Conservation (phyloP, 2,797 vertebrate species). For the Carapus acus region DNA sequence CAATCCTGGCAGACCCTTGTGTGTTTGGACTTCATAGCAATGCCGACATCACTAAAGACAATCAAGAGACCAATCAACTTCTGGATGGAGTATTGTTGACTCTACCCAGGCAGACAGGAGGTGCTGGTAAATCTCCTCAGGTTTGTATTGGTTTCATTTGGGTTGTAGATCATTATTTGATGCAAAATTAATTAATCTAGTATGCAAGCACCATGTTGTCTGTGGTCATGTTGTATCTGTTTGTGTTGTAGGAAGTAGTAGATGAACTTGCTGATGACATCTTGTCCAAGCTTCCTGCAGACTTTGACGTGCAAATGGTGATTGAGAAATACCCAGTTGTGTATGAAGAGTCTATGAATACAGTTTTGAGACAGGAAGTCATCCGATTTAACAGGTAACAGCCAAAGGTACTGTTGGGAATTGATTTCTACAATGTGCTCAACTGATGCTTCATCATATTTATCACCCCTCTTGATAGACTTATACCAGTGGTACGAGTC, state of each 20-base stretch:
- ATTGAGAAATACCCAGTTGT: conserved; percentile 80
- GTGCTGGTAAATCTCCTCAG: conserved; percentile 84
- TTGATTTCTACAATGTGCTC: too few species aligned
- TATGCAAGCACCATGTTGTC: not conserved
- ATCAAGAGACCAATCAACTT: conserved; percentile 91
- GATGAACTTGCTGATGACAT: conserved; percentile 85
- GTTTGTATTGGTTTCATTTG: conserved; percentile 57
- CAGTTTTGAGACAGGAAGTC: conserved; percentile 87
- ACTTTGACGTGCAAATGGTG: conserved; percentile 79
- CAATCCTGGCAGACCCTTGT: conserved; percentile 80
- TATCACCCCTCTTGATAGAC: conserved; percentile 59
- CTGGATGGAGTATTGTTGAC: conserved; percentile 86
- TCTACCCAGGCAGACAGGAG: conserved; percentile 81
- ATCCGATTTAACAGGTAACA: conserved; percentile 89
- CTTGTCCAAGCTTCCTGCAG: conserved; percentile 80
- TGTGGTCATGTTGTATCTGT: too few species aligned
- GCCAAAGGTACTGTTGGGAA: not conserved
- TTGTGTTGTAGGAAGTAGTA: conserved; percentile 75
- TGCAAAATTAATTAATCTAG: too few species aligned
- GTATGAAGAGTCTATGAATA: conserved; percentile 94
- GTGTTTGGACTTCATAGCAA: conserved; percentile 93
- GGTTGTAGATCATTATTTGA: too few species aligned
- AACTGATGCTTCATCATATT: not conserved
- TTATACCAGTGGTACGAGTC: conserved; percentile 78
- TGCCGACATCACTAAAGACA: conserved; percentile 91